Base-by-base conservation (phyloP, 2,888 invertebrate species). In the Callyntrura sp. region DNA sequence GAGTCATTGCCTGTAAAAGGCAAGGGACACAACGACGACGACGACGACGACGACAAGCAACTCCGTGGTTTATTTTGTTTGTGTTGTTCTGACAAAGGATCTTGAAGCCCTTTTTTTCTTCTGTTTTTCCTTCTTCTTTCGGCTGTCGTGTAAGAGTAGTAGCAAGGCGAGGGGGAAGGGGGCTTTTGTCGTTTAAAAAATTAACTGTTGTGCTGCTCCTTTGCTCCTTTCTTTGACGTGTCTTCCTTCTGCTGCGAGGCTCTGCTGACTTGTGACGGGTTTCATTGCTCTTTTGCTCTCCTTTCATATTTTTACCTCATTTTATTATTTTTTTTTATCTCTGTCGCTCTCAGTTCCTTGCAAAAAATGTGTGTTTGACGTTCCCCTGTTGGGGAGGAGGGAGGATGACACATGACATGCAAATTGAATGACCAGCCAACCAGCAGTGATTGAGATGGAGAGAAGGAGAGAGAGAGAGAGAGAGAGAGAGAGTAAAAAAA, bases 211-310 rank as follows among this genome's bases (percentile, higher is more conserved):
- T 6, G 6, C 35, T 35, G 35, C 35, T 35, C 35, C 2, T n/a
- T n/a, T n/a, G 35, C 35, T 35, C 35, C 2, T 35, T 35, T 35
- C 2, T 35, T 2, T 35, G 3, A 35, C 55, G n/a, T 55, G 55
- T 55, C n/a, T 14, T 14, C 51, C 12, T 51, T 51, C 51, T 12
- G 12, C 12, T 51, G 51, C 12, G 8, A 51, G 9, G 12, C 51
- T 8, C 51, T 51, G 51, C 51, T 35, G 35, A 6, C 3, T 35
- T 35, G 55, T n/a, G 1, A 9, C 8, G 2, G 55, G 17, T 55
- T 55, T 55, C 55, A 55, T 55, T 55, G 55, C 55, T 35, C 55
- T 17, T 55, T 65, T 25, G 65, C 65, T 65, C 65, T 65, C 65
- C 65, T 65, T 35, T 65, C 62, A 62, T 2, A 62, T 25, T 35